Percentiles rank a stretch among this genome's conserved stretches.
phyloP scores from a whole-genome alignment of 2,888 invertebrate genomes.

The Hofmannophila pseudospretella region DNA sequence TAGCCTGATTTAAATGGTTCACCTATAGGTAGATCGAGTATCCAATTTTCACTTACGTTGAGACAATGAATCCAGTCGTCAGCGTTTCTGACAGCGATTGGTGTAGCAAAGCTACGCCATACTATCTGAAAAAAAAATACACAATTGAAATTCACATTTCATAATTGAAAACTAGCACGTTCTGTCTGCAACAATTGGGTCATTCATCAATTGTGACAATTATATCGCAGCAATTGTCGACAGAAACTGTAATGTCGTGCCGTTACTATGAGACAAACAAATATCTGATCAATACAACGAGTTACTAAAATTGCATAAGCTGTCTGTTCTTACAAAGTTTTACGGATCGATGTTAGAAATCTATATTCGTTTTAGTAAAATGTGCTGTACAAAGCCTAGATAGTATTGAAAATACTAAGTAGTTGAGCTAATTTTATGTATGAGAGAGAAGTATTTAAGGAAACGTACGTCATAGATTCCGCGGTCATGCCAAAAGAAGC shows the following conservation, averaged over 20 bases:
- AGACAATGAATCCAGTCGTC: conserved; percentile 8
- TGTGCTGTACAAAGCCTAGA: no score
- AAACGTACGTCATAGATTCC: conserved; percentile 5
- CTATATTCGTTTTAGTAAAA: no score
- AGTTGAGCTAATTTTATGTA: no score
- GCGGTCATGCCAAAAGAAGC: conserved; percentile 2
- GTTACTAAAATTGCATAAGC: no score
- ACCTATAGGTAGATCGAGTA: no score
- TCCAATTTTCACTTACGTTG: conserved; percentile 9
- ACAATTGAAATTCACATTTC: conserved; percentile 14
- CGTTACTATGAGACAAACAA: no score
- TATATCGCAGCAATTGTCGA: conserved; percentile 29
- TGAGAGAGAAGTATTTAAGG: background rate
- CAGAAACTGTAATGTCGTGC: conserved; percentile 15
- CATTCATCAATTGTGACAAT: conserved; percentile 23
- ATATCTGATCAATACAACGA: no score
- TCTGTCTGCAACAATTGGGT: conserved; percentile 20
- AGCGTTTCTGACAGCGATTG: conserved; percentile 20
- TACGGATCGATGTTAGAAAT: no score
- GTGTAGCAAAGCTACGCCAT: conserved; percentile 40
- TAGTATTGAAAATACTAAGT: no score
- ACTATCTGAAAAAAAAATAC: conserved; percentile 47
- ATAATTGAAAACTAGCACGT: conserved; percentile 4
- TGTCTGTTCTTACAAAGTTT: no score
- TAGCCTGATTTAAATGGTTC: no score